These are phyloP conservation scores for Gavia stellata DNA, from an alignment of 2,113 vertebrate genomes.

Conservation along the genomic window DNA sequence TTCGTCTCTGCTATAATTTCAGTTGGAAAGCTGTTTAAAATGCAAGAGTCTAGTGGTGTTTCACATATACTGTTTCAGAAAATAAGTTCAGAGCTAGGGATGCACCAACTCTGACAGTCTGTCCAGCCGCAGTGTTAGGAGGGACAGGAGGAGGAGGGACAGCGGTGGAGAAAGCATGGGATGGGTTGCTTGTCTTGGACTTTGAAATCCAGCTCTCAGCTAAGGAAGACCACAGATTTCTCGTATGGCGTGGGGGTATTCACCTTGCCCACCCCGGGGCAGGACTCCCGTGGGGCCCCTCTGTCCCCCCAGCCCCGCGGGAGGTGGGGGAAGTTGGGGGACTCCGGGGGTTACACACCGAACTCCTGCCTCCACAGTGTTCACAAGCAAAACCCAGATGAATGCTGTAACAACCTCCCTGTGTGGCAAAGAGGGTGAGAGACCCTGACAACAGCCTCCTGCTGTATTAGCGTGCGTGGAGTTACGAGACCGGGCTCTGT, in stretches of 20 bases:
- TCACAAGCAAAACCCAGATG: background rate
- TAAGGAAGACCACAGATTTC: background rate
- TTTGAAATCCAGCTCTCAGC: background rate
- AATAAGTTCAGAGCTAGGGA: background rate
- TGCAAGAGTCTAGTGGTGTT: background rate
- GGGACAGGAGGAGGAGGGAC: background rate
- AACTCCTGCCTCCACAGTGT: background rate
- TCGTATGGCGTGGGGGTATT: accelerated
- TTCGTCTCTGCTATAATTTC: background rate
- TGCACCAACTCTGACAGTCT: background rate
- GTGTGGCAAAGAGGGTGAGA: accelerated
- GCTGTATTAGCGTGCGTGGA: accelerated
- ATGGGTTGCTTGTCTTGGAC: background rate
- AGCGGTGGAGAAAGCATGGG: background rate
- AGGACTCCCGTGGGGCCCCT: accelerated
- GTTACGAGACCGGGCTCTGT: accelerated
- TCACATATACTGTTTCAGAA: background rate
- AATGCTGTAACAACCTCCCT: accelerated
- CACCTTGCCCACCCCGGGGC: background rate
- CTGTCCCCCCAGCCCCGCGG: background rate
- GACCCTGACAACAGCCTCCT: background rate
- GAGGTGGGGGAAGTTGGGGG: too few relatives aligned
- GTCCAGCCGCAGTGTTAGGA: background rate
- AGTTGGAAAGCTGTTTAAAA: background rate
- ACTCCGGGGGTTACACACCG: background rate